These are phyloP conservation scores for Strix aluco DNA, from an alignment of 2,113 vertebrate genomes.

Conservation along the genomic window DNA sequence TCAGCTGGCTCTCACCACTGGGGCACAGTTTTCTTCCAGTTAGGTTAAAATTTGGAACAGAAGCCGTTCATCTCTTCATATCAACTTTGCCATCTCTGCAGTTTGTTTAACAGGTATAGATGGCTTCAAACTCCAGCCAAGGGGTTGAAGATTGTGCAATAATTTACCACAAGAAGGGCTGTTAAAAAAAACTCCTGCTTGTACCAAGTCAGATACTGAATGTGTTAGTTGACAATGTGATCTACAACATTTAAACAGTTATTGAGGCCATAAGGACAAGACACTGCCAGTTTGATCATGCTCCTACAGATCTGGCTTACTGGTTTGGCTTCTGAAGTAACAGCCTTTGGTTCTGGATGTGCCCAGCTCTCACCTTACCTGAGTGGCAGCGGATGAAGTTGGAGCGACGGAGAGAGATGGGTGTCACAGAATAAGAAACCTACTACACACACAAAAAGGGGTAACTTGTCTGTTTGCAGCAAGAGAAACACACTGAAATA, in stretches of 20 bases:
- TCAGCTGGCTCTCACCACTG: not conserved
- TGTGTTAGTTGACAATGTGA: not conserved
- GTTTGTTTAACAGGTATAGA: not conserved
- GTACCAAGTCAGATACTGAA: not conserved
- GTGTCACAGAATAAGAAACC: not conserved
- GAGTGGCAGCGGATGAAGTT: not conserved
- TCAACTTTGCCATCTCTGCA: not conserved
- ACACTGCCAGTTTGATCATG: no score
- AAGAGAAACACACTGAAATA: not conserved
- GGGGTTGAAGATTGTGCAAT: not conserved
- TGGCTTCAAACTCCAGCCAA: not conserved
- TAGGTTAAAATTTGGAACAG: not conserved
- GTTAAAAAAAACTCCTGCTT: not conserved
- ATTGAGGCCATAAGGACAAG: not conserved
- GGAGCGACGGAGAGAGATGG: not conserved
- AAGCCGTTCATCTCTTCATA: not conserved
- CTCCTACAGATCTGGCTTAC: not conserved
- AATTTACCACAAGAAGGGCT: not conserved
- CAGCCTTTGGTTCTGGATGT: rapidly evolving
- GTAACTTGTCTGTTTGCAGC: not conserved
- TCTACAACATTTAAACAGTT: not conserved
- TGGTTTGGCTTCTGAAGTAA: not conserved
- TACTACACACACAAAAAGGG: not conserved
- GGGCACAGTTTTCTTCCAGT: not conserved
- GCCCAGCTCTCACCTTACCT: not conserved